Percentiles rank a stretch among this genome's conserved stretches.
Conservation (phyloP, 2,797 vertebrate genomes). For the Diplodus puntazzo region DNA sequence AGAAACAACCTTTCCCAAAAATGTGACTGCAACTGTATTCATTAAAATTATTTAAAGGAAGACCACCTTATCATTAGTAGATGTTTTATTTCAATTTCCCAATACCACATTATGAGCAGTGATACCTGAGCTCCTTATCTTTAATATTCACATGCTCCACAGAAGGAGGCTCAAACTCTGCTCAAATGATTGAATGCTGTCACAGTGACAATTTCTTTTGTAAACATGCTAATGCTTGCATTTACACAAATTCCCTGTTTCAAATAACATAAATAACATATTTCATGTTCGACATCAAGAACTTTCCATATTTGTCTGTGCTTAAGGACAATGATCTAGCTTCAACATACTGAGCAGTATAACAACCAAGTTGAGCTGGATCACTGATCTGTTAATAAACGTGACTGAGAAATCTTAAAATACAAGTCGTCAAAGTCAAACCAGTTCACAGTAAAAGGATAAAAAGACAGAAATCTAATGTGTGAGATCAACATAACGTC, state of each 20-base stretch:
- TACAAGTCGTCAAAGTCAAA: neutral
- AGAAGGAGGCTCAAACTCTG: neutral
- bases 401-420: neutral
- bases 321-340: neutral
- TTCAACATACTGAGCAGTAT: neutral
- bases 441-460: neutral
- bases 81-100: neutral
- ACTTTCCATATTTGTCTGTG: slow-evolving; percentile 1
- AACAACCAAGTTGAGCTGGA: neutral
- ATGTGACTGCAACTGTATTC: slow-evolving; percentile 8
- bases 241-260: neutral
- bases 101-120: neutral
- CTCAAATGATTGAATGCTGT: too few species aligned
- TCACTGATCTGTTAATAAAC: neutral
- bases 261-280: neutral
- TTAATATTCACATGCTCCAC: neutral
- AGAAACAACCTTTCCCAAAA: neutral
- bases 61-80: neutral
- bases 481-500: neutral
- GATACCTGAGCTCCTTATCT: neutral
- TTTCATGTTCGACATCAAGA: neutral
- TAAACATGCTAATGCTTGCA: too few species aligned
- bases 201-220: too few species aligned
- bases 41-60: neutral
- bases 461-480: neutral